phyloP scores from a whole-genome alignment of 1,140 invertebrate species.

The Zaprionus ornatus region DNA sequence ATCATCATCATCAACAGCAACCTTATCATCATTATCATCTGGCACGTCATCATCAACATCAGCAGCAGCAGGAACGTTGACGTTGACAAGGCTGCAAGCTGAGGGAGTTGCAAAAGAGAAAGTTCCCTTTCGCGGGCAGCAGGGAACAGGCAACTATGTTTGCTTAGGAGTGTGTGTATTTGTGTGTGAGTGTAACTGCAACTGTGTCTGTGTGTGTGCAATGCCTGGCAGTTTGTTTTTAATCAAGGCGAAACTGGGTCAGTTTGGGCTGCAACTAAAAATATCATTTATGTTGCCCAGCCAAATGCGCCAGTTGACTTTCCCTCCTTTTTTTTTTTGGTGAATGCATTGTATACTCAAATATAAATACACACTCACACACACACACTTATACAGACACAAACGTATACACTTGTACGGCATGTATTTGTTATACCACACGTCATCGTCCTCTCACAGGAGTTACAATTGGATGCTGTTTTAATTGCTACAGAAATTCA shows the following conservation, averaged over 20 bases:
- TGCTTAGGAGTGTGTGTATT: slow-evolving; percentile 46
- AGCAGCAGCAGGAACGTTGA: slow-evolving; percentile 27
- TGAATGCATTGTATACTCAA: slow-evolving; percentile 37
- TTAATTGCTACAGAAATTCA: slow-evolving; percentile 47
- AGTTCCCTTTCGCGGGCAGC: slow-evolving; percentile 37
- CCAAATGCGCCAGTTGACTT: slow-evolving; percentile 73
- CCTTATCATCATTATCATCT: neutral
- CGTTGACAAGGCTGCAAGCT: slow-evolving; percentile 46
- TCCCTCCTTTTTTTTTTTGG: slow-evolving; percentile 46
- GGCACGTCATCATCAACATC: slow-evolving; percentile 9
- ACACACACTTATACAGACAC: neutral
- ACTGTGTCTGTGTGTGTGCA: slow-evolving; percentile 23
- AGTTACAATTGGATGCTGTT: slow-evolving; percentile 50
- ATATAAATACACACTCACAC: slow-evolving; percentile 18
- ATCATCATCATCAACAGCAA: neutral
- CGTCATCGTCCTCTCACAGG: slow-evolving; percentile 26
- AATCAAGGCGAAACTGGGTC: slow-evolving; percentile 79
- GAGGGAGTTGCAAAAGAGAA: slow-evolving; percentile 63
- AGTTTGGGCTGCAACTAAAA: slow-evolving; percentile 78
- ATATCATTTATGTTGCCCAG: slow-evolving; percentile 76
- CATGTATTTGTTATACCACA: slow-evolving; percentile 31
- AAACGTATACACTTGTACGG: neutral
- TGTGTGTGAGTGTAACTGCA: slow-evolving; percentile 23
- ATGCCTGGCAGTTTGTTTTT: slow-evolving; percentile 77
- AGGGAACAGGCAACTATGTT: slow-evolving; percentile 37